Percentiles rank a stretch among this genome's conserved stretches.
Conservation (phyloP, 2,113 vertebrate genomes). For the Cryptomyrus ogoouensis region DNA sequence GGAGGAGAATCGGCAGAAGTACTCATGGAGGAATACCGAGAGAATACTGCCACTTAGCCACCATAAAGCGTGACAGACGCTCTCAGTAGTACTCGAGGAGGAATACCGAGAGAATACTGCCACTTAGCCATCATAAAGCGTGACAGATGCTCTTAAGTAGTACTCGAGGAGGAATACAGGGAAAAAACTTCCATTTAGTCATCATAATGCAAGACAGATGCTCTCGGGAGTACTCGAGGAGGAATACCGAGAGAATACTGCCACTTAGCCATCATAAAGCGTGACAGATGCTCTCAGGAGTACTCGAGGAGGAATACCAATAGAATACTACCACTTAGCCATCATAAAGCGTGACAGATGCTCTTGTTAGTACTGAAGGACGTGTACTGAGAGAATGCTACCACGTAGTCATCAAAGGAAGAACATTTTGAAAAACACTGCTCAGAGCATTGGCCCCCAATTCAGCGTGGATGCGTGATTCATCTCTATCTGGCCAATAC, state of each 20-base stretch:
- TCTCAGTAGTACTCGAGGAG: not conserved
- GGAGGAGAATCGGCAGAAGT: not conserved
- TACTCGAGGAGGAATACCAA: accelerated
- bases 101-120: too few relatives aligned
- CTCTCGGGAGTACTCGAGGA: not conserved
- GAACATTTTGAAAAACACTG: not conserved
- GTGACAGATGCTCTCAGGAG: not conserved
- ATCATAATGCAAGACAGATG: not conserved
- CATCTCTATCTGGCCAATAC: not conserved
- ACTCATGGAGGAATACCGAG: not conserved
- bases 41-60: not conserved
- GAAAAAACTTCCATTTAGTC: not conserved
- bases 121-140: not conserved
- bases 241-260: not conserved
- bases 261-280: not conserved
- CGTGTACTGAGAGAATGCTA: not conserved
- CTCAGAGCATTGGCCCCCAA: not conserved
- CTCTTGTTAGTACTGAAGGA: not conserved
- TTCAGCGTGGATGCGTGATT: not conserved
- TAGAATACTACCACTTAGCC: not conserved
- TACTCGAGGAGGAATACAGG: not conserved
- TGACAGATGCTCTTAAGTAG: not conserved
- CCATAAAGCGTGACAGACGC: not conserved
- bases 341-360: not conserved
- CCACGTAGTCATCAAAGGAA: not conserved